phyloP scores from a whole-genome alignment of 2,888 invertebrate genomes.

The Entomobrya proxima region DNA sequence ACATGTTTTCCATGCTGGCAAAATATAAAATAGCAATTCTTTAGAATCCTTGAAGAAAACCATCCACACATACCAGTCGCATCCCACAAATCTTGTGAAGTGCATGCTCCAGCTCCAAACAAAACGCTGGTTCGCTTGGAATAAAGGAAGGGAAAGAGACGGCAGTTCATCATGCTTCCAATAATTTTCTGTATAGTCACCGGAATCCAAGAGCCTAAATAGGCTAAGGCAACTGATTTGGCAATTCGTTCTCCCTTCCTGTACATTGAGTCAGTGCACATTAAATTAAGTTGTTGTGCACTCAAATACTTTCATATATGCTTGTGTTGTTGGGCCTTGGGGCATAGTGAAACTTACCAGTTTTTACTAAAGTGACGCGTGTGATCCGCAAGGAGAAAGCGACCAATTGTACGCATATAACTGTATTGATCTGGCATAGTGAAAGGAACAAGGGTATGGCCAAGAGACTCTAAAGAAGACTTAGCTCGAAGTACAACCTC shows the following conservation, averaged over 20 bases:
- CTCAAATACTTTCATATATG: too few relatives aligned
- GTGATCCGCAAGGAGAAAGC: constrained; percentile 55
- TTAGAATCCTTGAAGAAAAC: background rate
- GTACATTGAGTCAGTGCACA: background rate
- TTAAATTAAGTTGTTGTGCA: background rate
- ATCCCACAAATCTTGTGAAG: constrained; percentile 72
- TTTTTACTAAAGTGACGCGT: constrained; percentile 61
- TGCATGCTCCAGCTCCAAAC: constrained; percentile 69
- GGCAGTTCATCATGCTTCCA: constrained; percentile 65
- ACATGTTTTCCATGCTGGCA: background rate
- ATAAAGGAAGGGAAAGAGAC: constrained; percentile 68
- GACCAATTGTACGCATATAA: constrained; percentile 47
- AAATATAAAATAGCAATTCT: background rate
- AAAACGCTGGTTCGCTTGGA: constrained; percentile 68
- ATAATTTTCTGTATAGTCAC: constrained; percentile 62
- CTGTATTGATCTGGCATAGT: constrained; percentile 56
- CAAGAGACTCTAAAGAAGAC: constrained; percentile 54
- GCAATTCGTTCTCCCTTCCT: constrained; percentile 74
- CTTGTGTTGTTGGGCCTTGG: background rate
- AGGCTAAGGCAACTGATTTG: constrained; percentile 68
- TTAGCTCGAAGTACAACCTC: constrained; percentile 57
- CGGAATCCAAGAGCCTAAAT: constrained; percentile 68
- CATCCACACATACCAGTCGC: constrained; percentile 54
- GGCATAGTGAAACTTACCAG: constrained; percentile 61
- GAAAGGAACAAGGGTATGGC: constrained; percentile 65